Evolutionary conservation across 2,797 vertebrate genomes (phyloP).

Genomic region (Lithobates sylvaticus): DNA sequence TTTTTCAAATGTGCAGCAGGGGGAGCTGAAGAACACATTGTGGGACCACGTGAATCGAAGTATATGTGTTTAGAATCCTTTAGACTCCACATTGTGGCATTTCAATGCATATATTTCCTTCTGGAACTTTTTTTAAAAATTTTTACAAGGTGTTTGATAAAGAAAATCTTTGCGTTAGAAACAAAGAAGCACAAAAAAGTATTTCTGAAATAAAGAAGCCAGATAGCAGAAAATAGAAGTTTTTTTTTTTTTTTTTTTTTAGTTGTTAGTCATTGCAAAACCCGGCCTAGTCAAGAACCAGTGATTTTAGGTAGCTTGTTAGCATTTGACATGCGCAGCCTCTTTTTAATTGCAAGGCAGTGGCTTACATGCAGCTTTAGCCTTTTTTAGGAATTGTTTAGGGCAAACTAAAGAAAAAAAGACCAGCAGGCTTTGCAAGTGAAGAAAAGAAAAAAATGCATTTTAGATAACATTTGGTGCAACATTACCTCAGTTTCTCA

Average conservation of each 20-base stretch:
- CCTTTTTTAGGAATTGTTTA: slow-evolving; percentile 80
- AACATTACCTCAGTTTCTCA: slow-evolving; percentile 99
- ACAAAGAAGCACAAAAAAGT: slow-evolving; percentile 76
- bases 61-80: slow-evolving; percentile 71
- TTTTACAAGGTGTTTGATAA: slow-evolving; percentile 68
- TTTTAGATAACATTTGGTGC: slow-evolving; percentile 92
- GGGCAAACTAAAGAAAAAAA: slow-evolving; percentile 82
- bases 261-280: slow-evolving; percentile 80
- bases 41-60: slow-evolving; percentile 70
- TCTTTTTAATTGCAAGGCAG: slow-evolving; percentile 82
- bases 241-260: slow-evolving; percentile 79
- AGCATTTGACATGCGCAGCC: slow-evolving; percentile 95
- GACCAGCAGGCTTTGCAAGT: slow-evolving; percentile 80
- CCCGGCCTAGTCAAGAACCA: slow-evolving; percentile 94
- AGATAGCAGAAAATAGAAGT: slow-evolving; percentile 93
- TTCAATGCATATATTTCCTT: slow-evolving; percentile 72
- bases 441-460: slow-evolving; percentile 83
- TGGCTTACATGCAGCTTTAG: slow-evolving; percentile 95
- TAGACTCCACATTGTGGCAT: slow-evolving; percentile 74
- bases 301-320: slow-evolving; percentile 97
- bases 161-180: slow-evolving; percentile 71
- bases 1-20: slow-evolving; percentile 83
- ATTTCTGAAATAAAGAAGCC: slow-evolving; percentile 88
- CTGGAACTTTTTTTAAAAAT: slow-evolving; percentile 59
- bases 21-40: slow-evolving; percentile 83